Evolutionary conservation across 2,113 vertebrate species (phyloP).

Genomic region (Canis aureus): DNA sequence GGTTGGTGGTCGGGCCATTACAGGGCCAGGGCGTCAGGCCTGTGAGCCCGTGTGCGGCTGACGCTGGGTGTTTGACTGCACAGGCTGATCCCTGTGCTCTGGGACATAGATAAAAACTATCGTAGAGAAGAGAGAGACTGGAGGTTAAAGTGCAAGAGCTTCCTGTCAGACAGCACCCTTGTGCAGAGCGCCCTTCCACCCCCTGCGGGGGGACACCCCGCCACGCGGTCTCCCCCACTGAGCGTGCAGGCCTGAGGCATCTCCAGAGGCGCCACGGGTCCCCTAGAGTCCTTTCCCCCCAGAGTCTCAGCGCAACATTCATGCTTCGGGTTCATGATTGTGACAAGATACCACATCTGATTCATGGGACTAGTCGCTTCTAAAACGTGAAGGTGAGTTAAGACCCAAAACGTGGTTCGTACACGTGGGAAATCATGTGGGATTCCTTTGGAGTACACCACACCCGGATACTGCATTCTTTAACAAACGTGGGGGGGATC

Average conservation of each 20-base stretch:
- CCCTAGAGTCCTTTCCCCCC: background rate
- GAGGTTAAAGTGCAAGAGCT: background rate
- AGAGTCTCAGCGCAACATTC: background rate
- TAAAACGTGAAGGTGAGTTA: background rate
- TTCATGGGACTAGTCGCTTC: background rate
- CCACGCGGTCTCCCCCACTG: background rate
- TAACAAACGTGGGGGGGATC: no score
- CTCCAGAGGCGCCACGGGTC: background rate
- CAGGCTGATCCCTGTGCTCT: background rate
- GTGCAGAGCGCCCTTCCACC: background rate
- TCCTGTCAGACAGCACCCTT: background rate
- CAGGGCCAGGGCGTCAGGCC: background rate
- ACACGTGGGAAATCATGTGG: background rate
- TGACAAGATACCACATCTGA: background rate
- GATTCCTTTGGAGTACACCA: background rate
- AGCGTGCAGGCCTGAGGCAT: background rate
- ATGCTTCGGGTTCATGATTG: background rate
- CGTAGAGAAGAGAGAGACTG: background rate
- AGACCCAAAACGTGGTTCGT: background rate
- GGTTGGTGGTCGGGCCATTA: no score
- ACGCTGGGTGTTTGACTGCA: background rate
- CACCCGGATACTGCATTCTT: background rate
- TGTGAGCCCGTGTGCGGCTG: background rate
- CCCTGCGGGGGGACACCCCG: background rate
- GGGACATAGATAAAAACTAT: background rate